phyloP scores from a whole-genome alignment of 2,797 vertebrate genomes.

The Helarctos malayanus region DNA sequence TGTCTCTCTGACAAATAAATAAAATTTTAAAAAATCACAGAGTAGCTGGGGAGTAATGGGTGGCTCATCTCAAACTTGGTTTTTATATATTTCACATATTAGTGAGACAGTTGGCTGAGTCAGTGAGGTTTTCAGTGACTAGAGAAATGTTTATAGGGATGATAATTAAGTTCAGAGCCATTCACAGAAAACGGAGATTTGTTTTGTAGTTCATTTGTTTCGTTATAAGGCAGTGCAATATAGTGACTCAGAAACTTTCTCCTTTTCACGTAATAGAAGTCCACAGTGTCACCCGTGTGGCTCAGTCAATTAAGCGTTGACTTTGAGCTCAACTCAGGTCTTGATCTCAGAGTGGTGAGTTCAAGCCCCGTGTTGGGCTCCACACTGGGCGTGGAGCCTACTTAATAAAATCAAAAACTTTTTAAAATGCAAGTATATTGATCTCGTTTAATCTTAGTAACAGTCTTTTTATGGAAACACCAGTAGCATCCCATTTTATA shows the following conservation, averaged over 20 bases:
- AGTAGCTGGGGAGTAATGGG: neutral
- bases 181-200: neutral
- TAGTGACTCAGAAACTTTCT: neutral
- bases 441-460: neutral
- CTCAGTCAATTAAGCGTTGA: no score
- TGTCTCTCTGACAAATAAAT: no score
- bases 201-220: neutral
- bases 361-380: no score
- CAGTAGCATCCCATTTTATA: neutral
- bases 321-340: no score
- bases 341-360: no score
- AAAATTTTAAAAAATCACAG: neutral
- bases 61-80: neutral
- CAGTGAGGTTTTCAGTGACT: neutral
- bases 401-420: no score
- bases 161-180: neutral
- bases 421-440: neutral
- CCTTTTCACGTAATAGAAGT: neutral
- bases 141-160: constrained; percentile 20
- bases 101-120: constrained; percentile 5
- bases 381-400: no score
- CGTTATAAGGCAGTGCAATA: neutral
- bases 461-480: neutral
- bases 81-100: constrained; percentile 14
- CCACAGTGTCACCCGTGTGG: neutral